Percentiles rank a stretch among this genome's conserved stretches.
Evolutionary conservation across 1,140 invertebrate genomes (phyloP).

Genomic region (Drosophila dunni): DNA sequence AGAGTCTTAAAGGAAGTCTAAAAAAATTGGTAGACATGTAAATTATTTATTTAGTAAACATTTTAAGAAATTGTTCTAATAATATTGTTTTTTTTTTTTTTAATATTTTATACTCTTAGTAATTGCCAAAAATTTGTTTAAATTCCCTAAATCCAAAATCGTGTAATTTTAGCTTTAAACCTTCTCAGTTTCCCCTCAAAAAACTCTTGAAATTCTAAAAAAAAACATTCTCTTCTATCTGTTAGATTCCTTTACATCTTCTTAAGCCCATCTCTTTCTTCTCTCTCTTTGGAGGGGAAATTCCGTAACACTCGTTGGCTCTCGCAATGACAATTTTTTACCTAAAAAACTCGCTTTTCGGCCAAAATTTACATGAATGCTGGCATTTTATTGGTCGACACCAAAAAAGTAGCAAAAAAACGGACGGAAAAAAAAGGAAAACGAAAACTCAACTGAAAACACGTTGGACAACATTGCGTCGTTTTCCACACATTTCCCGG

Average conservation of each 20-base stretch:
- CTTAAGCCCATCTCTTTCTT: too few relatives aligned
- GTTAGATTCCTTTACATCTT: conserved; percentile 50
- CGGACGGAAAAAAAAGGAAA: conserved; percentile 44
- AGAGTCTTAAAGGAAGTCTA: too few relatives aligned
- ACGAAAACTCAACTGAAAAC: conserved; percentile 41
- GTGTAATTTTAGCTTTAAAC: neutral
- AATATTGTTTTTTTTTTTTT: too few relatives aligned
- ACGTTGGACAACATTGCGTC: conserved; percentile 49
- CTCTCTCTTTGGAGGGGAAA: conserved; percentile 43
- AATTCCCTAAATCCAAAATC: neutral
- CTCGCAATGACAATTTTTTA: conserved; percentile 65
- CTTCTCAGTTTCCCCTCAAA: neutral
- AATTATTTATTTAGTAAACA: too few relatives aligned
- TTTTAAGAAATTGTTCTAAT: too few relatives aligned
- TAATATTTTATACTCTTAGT: too few relatives aligned
- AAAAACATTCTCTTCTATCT: neutral
- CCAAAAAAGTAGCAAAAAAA: conserved; percentile 54
- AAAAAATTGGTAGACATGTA: too few relatives aligned
- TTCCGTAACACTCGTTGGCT: conserved; percentile 63
- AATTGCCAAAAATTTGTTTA: too few relatives aligned
- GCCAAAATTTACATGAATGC: conserved; percentile 76
- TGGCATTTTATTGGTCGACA: conserved; percentile 77
- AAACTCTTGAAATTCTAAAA: neutral
- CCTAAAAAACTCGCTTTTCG: conserved; percentile 75
- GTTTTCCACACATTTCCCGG: conserved; percentile 66